phyloP scores from a whole-genome alignment of 1,140 invertebrate species.

The Pinna nobilis region DNA sequence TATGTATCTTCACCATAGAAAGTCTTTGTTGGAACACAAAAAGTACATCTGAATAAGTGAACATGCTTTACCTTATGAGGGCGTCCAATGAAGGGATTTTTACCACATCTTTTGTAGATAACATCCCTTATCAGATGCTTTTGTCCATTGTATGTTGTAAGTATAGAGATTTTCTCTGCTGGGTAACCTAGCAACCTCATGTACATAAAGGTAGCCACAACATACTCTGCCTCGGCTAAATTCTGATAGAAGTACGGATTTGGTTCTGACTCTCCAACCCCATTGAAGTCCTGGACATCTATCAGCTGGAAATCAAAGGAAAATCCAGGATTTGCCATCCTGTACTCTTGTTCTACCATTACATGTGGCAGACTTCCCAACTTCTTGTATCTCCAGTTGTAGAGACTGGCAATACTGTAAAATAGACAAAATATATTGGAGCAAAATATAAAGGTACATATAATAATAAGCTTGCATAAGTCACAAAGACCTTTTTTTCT shows the following conservation, averaged over 20 bases:
- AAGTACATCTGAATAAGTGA: no score
- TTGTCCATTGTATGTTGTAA: slow-evolving; percentile 99
- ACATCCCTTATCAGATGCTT: slow-evolving; percentile 98
- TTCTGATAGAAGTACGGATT: slow-evolving; percentile 99
- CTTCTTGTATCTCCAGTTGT: slow-evolving; percentile 98
- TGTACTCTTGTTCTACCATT: slow-evolving; percentile 87
- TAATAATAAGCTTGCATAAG: slow-evolving; percentile 10
- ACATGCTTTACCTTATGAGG: slow-evolving; percentile 87
- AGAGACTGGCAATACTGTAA: slow-evolving; percentile 91
- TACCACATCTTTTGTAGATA: slow-evolving; percentile 93
- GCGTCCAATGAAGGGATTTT: slow-evolving; percentile 96
- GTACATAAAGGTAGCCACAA: slow-evolving; percentile 98
- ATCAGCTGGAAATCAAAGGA: slow-evolving; percentile 95
- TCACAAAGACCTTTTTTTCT: no score
- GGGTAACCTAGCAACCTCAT: slow-evolving; percentile 99
- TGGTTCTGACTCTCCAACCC: slow-evolving; percentile 96
- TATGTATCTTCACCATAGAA: no score
- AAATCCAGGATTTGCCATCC: slow-evolving; percentile 93
- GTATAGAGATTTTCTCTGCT: slow-evolving; percentile 96
- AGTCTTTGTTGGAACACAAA: no score
- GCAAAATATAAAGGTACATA: background rate
- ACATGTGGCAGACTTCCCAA: slow-evolving; percentile 95
- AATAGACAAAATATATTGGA: background rate
- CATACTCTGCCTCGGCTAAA: slow-evolving; percentile 98
- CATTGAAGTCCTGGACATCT: slow-evolving; percentile 98